Base-by-base conservation (phyloP, 2,888 invertebrate genomes). In the Tachina fera region DNA sequence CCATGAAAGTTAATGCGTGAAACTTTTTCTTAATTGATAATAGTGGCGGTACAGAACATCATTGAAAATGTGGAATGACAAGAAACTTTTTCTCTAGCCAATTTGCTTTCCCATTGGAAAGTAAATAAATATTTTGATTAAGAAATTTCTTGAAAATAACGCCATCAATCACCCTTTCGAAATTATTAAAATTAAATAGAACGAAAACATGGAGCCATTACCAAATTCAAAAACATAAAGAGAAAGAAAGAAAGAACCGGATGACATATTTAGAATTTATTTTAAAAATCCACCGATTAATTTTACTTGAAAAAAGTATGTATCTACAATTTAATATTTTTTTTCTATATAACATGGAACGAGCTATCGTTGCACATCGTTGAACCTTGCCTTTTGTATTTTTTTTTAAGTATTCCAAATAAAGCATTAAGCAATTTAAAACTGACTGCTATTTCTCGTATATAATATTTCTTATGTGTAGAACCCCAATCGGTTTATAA, bases 341-440 rank as follows among this genome's bases (percentile, higher is more conserved):
- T 22, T 53, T 45, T 45, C n/a, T 67, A 8, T 39, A 47, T 61
- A 39, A n/a, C 10, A n/a, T 68, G 58, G 67, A 60, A 60, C 41
- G 67, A 68, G 67, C 41, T 58, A 47, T 8, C 56, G 45, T 39
- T 72, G 53, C 61, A 49, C 72, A 56, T 45, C 58, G 67, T 51
- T 81, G 74, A 81, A 81, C 74, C 74, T 81, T 74, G 74, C 43
- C 47, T 56, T 60, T 63, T 65, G 53, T 68, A 4, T 22, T 67
- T 78, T 80, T n/a, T 84, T 63, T 71, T 72, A 84, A 81, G 77
- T 84, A 72, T 77, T 77, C 84, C 67, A 84, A 77, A 81, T 81
- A 76, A 71, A 60, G 74, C 45, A 49, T 71, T 65, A 51, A 75
- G 56, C 56, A 75, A 79, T 80, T 70, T 78, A 71, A 71, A 82